These are phyloP conservation scores for Cynopterus sphinx DNA, from an alignment of 2,797 vertebrate species.

Conservation along the genomic window DNA sequence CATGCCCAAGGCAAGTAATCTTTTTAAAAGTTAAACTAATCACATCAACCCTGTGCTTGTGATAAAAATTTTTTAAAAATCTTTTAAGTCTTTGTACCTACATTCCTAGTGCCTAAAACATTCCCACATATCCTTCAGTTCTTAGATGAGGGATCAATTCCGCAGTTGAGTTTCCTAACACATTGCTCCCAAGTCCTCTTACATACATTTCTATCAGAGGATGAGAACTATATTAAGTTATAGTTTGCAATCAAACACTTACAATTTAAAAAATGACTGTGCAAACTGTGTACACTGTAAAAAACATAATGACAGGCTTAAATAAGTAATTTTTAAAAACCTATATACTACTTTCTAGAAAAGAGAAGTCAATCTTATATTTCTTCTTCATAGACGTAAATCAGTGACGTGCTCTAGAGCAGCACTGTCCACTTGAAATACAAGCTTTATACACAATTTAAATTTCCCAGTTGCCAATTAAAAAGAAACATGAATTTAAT, in stretches of 20 bases:
- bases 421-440: background rate
- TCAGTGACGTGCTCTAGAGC: background rate
- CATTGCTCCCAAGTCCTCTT: background rate
- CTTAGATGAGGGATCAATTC: slow-evolving; percentile 9
- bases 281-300: background rate
- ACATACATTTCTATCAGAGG: background rate
- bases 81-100: background rate
- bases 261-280: slow-evolving; percentile 7
- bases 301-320: slow-evolving; percentile 41
- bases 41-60: background rate
- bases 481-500: slow-evolving; percentile 31
- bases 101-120: background rate
- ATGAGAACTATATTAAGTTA: slow-evolving; percentile 33
- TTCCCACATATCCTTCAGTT: background rate
- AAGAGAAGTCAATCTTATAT: background rate
- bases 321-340: background rate
- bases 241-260: slow-evolving; percentile 21
- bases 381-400: slow-evolving; percentile 22
- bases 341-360: slow-evolving; percentile 1
- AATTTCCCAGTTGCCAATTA: background rate
- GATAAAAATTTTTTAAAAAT: background rate
- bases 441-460: background rate
- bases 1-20: background rate
- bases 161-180: slow-evolving; percentile 37
- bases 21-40: slow-evolving; percentile 13